These are phyloP conservation scores for Drosophila simulans DNA, from an alignment of 1,140 invertebrate genomes.

Conservation along the genomic window DNA sequence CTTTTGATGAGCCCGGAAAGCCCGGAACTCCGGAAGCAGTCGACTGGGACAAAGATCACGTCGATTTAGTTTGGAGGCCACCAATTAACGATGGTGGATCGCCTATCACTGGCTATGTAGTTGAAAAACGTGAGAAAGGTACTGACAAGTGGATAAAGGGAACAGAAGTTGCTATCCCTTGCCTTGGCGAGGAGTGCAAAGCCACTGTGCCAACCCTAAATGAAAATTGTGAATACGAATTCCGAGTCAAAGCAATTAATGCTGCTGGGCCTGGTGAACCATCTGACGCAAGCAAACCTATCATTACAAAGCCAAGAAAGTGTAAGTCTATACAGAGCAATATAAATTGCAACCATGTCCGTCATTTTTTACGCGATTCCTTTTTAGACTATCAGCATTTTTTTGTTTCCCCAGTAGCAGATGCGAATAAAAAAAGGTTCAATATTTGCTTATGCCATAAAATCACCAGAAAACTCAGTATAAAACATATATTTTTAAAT, in stretches of 20 bases:
- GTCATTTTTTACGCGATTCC: too few relatives aligned
- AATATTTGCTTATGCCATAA: too few relatives aligned
- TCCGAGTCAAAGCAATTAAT: constrained; percentile 97
- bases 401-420: too few relatives aligned
- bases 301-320: constrained; percentile 96
- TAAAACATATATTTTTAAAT: too few relatives aligned
- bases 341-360: too few relatives aligned
- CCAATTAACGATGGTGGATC: constrained; percentile 95
- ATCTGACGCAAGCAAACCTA: constrained; percentile 94
- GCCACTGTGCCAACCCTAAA: constrained; percentile 95
- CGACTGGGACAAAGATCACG: constrained; percentile 98
- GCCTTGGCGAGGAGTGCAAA: constrained; percentile 88
- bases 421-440: too few relatives aligned
- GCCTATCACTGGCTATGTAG: constrained; percentile 96
- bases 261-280: constrained; percentile 97
- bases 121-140: constrained; percentile 97
- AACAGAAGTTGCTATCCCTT: constrained; percentile 87
- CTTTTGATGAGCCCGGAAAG: constrained; percentile 96
- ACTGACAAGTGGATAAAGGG: constrained; percentile 94
- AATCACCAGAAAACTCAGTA: too few relatives aligned
- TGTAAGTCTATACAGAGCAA: constrained; percentile 86
- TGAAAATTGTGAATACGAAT: constrained; percentile 98
- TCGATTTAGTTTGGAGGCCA: constrained; percentile 96
- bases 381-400: too few relatives aligned
- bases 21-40: constrained; percentile 94